Evolutionary conservation across 2,888 invertebrate species (phyloP).

Genomic region (Microplitis manilae): DNA sequence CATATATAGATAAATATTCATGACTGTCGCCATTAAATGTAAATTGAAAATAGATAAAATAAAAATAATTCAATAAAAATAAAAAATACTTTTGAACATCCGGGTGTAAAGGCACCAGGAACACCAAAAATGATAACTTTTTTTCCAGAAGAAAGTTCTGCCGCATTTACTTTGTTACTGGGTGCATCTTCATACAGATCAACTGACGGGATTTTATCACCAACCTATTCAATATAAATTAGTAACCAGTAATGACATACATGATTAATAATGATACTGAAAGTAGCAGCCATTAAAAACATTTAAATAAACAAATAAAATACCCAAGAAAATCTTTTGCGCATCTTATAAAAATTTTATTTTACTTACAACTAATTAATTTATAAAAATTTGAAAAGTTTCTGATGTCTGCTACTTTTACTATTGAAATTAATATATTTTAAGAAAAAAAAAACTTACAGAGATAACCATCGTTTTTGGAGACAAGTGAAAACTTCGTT

Average conservation of each 20-base stretch:
- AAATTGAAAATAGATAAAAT: not conserved
- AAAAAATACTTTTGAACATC: conserved; percentile 83
- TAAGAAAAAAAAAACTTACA: conserved; percentile 56
- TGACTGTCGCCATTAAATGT: not conserved
- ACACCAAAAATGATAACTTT: conserved; percentile 92
- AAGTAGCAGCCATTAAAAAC: not conserved
- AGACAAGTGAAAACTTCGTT: conserved; percentile 59
- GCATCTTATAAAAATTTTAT: not conserved
- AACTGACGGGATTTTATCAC: conserved; percentile 84
- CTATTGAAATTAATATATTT: not conserved
- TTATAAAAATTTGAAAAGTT: not conserved
- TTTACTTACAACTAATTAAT: no score
- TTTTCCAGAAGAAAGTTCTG: conserved; percentile 82
- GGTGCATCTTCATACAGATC: conserved; percentile 90
- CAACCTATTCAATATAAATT: conserved; percentile 77
- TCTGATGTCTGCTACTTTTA: not conserved
- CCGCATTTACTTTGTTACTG: conserved; percentile 87
- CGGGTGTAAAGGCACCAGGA: conserved; percentile 96
- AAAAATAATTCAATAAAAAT: not conserved
- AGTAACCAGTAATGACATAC: conserved; percentile 20
- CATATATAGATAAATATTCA: no score
- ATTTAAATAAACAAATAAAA: not conserved
- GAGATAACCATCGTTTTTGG: conserved; percentile 66
- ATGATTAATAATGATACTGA: not conserved
- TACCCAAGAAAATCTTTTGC: no score